Evolutionary conservation across 2,888 invertebrate species (phyloP).

Genomic region (Macaria notata): DNA sequence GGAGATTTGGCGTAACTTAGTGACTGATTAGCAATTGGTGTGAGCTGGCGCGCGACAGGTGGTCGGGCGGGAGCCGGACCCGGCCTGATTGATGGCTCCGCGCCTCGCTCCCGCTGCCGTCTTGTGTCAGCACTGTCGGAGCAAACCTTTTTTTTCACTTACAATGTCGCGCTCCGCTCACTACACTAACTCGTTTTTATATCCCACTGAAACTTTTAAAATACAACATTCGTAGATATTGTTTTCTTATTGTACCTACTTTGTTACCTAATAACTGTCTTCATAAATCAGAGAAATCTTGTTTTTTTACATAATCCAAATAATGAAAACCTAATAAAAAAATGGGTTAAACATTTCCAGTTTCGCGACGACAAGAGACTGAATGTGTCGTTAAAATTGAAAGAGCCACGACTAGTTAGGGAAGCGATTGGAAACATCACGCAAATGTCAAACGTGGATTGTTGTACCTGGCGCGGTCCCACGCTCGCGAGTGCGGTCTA

Average conservation of each 20-base stretch:
- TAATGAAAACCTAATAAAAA: neutral
- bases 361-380: conserved; percentile 3
- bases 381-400: conserved; percentile 23
- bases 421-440: conserved; percentile 43
- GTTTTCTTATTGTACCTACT: no score
- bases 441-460: conserved; percentile 66
- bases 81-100: conserved; percentile 42
- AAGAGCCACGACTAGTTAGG: conserved; percentile 37
- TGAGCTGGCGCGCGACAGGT: conserved; percentile 75
- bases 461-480: conserved; percentile 61
- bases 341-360: neutral
- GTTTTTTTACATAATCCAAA: neutral
- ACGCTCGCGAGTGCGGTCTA: conserved; percentile 71
- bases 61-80: conserved; percentile 66
- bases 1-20: conserved; percentile 78
- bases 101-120: conserved; percentile 52
- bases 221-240: no score
- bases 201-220: conserved; percentile 10
- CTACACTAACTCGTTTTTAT: conserved; percentile 17
- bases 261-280: no score
- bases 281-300: conserved; percentile 4
- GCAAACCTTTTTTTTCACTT: conserved; percentile 31
- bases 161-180: conserved; percentile 18
- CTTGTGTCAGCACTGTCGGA: conserved; percentile 50
- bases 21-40: conserved; percentile 80